Conservation (phyloP, 2,888 invertebrate genomes). For the Sarcophaga subvicina region DNA sequence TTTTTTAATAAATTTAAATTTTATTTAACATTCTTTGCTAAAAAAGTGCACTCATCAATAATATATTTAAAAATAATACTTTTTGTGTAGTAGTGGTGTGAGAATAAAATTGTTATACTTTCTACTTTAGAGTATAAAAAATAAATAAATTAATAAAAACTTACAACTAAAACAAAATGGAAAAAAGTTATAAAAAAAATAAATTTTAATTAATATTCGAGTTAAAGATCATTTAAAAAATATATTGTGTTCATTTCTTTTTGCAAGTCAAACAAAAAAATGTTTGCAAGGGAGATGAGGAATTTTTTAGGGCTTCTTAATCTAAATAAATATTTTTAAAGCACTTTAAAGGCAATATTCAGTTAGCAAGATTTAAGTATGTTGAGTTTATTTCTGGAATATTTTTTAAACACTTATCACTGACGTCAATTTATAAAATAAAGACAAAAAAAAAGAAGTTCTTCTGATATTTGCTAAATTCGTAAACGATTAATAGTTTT, state of each 20-base stretch:
- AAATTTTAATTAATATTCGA: constrained; percentile 6
- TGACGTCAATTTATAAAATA: too few relatives aligned
- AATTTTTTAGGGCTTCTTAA: constrained; percentile 14
- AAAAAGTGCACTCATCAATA: constrained; percentile 56
- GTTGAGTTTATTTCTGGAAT: constrained; percentile 29
- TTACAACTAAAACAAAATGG: constrained; percentile 23
- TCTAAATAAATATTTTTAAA: constrained; percentile 36
- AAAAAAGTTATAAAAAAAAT: not conserved
- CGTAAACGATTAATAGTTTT: too few relatives aligned
- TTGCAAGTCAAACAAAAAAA: constrained; percentile 1
- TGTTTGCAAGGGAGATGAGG: not conserved
- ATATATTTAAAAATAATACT: constrained; percentile 65
- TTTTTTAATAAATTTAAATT: constrained; percentile 46
- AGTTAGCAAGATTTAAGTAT: constrained; percentile 15
- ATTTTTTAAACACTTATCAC: not conserved
- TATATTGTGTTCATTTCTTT: not conserved
- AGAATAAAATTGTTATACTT: constrained; percentile 12
- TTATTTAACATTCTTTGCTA: constrained; percentile 46
- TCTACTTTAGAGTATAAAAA: constrained; percentile 36
- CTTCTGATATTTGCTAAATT: too few relatives aligned
- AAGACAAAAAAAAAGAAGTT: too few relatives aligned
- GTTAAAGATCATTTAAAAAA: not conserved
- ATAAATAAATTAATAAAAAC: constrained; percentile 22
- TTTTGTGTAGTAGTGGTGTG: constrained; percentile 39
- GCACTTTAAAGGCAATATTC: constrained; percentile 61